These are phyloP conservation scores for Ceraclea dissimilis DNA, from an alignment of 2,888 invertebrate genomes.

Conservation along the genomic window DNA sequence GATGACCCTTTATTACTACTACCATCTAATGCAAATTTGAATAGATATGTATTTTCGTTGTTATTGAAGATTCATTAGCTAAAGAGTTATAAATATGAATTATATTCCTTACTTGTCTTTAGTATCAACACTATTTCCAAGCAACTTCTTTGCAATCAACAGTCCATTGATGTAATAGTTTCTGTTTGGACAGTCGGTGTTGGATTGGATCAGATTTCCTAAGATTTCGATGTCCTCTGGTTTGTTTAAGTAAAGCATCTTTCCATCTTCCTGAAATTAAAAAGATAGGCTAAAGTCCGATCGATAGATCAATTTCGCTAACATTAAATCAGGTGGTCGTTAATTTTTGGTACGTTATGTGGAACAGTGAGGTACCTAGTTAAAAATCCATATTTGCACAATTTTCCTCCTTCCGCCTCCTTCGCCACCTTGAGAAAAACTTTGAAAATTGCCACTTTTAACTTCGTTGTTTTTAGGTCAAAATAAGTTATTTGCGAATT, in stretches of 20 bases:
- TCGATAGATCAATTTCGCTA: background rate
- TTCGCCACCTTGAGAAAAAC: too few relatives aligned
- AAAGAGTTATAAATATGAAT: too few relatives aligned
- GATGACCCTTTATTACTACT: too few relatives aligned
- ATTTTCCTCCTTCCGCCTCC: too few relatives aligned
- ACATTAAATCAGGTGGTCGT: slow-evolving; percentile 6
- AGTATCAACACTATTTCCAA: slow-evolving; percentile 29
- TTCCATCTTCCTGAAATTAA: slow-evolving; percentile 46
- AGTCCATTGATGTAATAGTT: slow-evolving; percentile 53
- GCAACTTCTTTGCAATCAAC: slow-evolving; percentile 48
- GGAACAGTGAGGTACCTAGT: too few relatives aligned
- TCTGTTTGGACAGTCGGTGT: slow-evolving; percentile 53
- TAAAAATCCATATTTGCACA: too few relatives aligned
- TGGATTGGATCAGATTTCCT: slow-evolving; percentile 58
- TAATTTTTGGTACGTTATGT: slow-evolving; percentile 30
- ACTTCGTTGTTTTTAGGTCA: too few relatives aligned
- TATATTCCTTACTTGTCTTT: slow-evolving; percentile 16
- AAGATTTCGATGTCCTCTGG: slow-evolving; percentile 57
- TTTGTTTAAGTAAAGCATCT: slow-evolving; percentile 49
- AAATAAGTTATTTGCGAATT: too few relatives aligned
- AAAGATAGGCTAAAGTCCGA: too few relatives aligned
- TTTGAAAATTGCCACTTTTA: too few relatives aligned
- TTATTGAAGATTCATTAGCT: background rate
- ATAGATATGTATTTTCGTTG: background rate
- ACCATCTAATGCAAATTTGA: slow-evolving; percentile 28